phyloP scores from a whole-genome alignment of 1,140 invertebrate species.

The Zaprionus capensis region DNA sequence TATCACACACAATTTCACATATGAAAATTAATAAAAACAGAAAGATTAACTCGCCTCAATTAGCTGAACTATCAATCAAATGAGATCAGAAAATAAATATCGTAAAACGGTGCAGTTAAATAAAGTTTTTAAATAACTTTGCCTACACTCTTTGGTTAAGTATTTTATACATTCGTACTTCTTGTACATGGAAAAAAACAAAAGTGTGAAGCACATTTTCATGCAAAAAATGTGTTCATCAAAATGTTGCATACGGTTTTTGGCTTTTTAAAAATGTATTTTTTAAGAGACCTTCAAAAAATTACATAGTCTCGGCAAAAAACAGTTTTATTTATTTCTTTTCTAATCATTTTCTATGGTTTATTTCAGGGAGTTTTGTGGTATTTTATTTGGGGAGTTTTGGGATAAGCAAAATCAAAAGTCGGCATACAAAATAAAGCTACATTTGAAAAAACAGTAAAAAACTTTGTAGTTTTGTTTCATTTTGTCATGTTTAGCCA shows the following conservation, averaged over 20 bases:
- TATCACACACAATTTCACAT: conserved; percentile 53
- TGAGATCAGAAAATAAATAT: conserved; percentile 33
- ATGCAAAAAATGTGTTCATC: conserved; percentile 58
- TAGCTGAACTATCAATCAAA: conserved; percentile 29
- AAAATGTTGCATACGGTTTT: conserved; percentile 34
- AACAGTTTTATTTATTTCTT: conserved; percentile 33
- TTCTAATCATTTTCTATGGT: conserved; percentile 9
- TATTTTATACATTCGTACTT: conserved; percentile 5
- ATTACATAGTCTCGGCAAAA: conserved; percentile 76
- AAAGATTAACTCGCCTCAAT: conserved; percentile 54
- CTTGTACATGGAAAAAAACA: conserved; percentile 16
- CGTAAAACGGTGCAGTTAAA: conserved; percentile 70
- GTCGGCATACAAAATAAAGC: conserved; percentile 58
- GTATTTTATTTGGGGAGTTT: conserved; percentile 31
- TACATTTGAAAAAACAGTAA: conserved; percentile 31
- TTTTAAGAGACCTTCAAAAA: conserved; percentile 76
- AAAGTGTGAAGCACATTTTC: conserved; percentile 27
- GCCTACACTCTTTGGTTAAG: conserved; percentile 18
- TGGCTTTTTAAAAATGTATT: conserved; percentile 31
- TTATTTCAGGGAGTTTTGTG: conserved; percentile 7
- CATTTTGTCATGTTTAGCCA: conserved; percentile 19
- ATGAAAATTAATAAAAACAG: conserved; percentile 71
- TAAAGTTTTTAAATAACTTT: conserved; percentile 47
- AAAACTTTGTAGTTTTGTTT: conserved; percentile 21
- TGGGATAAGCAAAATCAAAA: conserved; percentile 38